These are phyloP conservation scores for Nyleta sp. DNA, from an alignment of 2,888 invertebrate genomes.

Conservation along the genomic window DNA sequence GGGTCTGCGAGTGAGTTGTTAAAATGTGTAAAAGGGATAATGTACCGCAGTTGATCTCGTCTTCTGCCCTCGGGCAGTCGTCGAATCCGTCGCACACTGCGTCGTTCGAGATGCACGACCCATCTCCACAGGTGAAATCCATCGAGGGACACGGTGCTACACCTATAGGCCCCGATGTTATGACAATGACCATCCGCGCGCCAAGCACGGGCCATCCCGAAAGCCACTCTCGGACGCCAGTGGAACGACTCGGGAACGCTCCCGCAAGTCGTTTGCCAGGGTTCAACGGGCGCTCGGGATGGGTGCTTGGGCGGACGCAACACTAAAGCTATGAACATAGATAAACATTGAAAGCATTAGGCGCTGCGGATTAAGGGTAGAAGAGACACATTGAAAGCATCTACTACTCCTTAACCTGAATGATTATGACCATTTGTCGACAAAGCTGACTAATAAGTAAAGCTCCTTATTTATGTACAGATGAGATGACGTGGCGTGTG, in stretches of 20 bases:
- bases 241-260: no score
- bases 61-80: constrained; percentile 86
- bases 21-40: constrained; percentile 54
- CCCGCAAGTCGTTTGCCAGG: no score
- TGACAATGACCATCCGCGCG: constrained; percentile 69
- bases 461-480: constrained; percentile 68
- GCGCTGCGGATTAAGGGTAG: constrained; percentile 66
- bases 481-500: constrained; percentile 38
- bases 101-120: constrained; percentile 88
- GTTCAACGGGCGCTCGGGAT: constrained; percentile 17
- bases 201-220: constrained; percentile 68
- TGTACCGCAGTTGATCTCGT: constrained; percentile 81
- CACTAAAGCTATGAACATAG: constrained; percentile 71
- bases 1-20: background rate
- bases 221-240: constrained; percentile 15
- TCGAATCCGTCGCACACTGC: constrained; percentile 89
- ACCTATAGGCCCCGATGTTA: constrained; percentile 76
- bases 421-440: constrained; percentile 63
- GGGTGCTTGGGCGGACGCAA: constrained; percentile 48
- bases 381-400: constrained; percentile 72
- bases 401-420: constrained; percentile 68
- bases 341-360: constrained; percentile 78
- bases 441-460: constrained; percentile 76
- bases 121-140: constrained; percentile 89
- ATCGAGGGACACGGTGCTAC: constrained; percentile 81